Conservation (phyloP, 2,113 vertebrate genomes). For the Cephalopholis sonnerati region DNA sequence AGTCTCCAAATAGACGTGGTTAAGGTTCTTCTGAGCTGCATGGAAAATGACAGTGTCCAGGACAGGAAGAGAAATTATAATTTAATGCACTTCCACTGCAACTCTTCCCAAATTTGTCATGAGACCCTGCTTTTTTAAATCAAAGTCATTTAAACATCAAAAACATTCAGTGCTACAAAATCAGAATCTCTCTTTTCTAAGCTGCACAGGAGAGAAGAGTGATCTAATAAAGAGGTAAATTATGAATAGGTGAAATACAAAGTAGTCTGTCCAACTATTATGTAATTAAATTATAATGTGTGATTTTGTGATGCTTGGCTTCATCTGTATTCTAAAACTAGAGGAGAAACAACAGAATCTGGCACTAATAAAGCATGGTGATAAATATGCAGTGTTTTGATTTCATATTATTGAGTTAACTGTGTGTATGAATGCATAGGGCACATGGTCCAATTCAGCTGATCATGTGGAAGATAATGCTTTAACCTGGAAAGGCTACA, state of each 20-base stretch:
- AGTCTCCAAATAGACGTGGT: background rate
- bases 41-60: slow-evolving; percentile 3
- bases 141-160: background rate
- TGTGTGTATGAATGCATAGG: background rate
- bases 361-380: background rate
- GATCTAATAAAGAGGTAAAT: background rate
- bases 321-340: background rate
- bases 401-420: background rate
- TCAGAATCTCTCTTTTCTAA: background rate
- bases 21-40: background rate
- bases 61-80: background rate
- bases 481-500: background rate
- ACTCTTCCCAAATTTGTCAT: background rate
- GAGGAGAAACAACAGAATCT: background rate
- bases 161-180: slow-evolving; percentile 5
- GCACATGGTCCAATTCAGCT: background rate
- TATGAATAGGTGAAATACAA: background rate
- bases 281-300: background rate
- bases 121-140: background rate
- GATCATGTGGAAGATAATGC: background rate
- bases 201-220: background rate
- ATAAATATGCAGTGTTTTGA: background rate
- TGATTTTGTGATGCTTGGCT: background rate
- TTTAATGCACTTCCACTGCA: slow-evolving; percentile 14
- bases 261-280: background rate